These are phyloP conservation scores for Aphis craccivora DNA, from an alignment of 1,140 invertebrate species.

Conservation along the genomic window DNA sequence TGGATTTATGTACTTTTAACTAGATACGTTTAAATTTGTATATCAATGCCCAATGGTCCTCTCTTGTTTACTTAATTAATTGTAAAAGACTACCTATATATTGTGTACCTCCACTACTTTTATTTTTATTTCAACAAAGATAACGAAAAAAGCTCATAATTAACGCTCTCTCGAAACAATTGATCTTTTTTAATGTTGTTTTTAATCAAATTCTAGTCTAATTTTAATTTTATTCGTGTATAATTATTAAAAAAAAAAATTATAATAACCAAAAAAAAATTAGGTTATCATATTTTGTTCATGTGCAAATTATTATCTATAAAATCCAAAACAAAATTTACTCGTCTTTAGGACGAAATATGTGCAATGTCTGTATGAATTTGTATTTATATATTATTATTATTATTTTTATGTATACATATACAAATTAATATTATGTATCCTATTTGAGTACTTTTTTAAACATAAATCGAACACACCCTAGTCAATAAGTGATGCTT, in stretches of 20 bases:
- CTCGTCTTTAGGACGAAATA: constrained; percentile 30
- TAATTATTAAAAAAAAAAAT: neutral
- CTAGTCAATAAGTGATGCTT: constrained; percentile 57
- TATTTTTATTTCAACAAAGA: neutral
- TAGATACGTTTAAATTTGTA: neutral
- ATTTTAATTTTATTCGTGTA: constrained; percentile 47
- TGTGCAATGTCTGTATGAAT: constrained; percentile 53
- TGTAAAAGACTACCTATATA: neutral
- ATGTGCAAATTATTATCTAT: neutral
- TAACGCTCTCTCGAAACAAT: constrained; percentile 49
- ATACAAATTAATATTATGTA: constrained; percentile 21
- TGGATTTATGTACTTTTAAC: neutral
- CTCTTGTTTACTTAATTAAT: neutral
- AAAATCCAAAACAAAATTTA: constrained; percentile 17
- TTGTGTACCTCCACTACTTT: neutral
- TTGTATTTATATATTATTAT: constrained; percentile 51
- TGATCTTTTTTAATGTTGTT: constrained; percentile 33
- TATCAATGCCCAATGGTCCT: neutral
- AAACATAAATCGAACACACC: constrained; percentile 57
- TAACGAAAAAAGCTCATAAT: constrained; percentile 30
- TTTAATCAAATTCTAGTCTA: constrained; percentile 57
- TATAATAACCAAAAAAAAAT: neutral
- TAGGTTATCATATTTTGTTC: neutral
- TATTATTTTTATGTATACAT: constrained; percentile 18
- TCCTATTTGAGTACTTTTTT: constrained; percentile 49